Evolutionary conservation across 1,140 invertebrate genomes (phyloP).

Genomic region (Phymorhynchus buccinoides): DNA sequence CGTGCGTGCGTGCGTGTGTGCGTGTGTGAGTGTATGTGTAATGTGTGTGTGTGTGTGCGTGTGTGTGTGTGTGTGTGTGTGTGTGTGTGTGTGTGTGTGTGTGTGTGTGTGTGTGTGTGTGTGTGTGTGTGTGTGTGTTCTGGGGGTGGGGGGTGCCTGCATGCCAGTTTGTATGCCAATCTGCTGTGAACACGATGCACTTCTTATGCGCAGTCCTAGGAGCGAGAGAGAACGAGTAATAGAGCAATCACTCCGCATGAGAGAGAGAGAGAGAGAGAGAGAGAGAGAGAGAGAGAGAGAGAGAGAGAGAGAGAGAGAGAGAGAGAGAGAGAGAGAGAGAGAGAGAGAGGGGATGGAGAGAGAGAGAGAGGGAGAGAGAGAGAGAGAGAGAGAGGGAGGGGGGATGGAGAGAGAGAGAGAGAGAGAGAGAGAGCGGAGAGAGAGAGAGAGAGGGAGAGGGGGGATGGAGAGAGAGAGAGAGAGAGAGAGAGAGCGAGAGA

Average conservation of each 20-base stretch:
- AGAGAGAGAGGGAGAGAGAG: neutral
- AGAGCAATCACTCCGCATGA: too few relatives aligned
- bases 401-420: neutral
- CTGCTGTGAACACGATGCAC: too few relatives aligned
- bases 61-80: neutral
- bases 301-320: too few relatives aligned
- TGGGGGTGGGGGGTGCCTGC: too few relatives aligned
- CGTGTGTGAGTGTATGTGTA: neutral
- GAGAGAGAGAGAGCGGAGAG: neutral
- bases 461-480: constrained; percentile 26
- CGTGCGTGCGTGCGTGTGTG: neutral
- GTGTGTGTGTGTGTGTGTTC: neutral
- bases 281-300: too few relatives aligned
- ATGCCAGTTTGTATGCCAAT: too few relatives aligned
- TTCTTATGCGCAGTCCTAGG: too few relatives aligned
- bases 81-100: neutral
- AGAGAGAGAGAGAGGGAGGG: neutral
- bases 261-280: too few relatives aligned
- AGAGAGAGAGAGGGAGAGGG: too few relatives aligned
- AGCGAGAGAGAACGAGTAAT: too few relatives aligned
- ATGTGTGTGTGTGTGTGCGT: neutral
- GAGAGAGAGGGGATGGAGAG: too few relatives aligned
- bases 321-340: too few relatives aligned
- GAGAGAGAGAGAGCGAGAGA: neutral
- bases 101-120: constrained; percentile 11